Conservation (phyloP, 1,140 invertebrate species). For the Ruditapes philippinarum region DNA sequence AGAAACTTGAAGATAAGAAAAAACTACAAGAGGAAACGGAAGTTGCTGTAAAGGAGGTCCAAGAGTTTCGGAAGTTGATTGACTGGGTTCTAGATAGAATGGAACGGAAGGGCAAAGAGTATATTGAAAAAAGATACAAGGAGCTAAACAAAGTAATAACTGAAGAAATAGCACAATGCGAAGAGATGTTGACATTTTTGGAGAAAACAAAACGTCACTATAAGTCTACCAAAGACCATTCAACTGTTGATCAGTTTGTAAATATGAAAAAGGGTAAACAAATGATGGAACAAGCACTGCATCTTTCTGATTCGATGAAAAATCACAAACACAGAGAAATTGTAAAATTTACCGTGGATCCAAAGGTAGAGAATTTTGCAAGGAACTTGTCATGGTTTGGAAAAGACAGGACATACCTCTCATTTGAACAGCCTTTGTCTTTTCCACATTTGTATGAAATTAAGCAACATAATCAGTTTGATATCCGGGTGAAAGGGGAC, state of each 20-base stretch:
- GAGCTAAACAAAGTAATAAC: constrained; percentile 3
- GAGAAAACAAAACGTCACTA: background rate
- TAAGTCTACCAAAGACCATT: background rate
- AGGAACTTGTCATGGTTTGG: constrained; percentile 52
- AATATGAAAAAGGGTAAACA: constrained; percentile 17
- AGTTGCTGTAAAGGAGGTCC: constrained; percentile 40
- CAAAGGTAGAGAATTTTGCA: constrained; percentile 59
- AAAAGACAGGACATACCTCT: constrained; percentile 56
- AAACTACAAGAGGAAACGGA: constrained; percentile 49
- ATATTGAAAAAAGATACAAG: constrained; percentile 40
- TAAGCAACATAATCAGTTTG: constrained; percentile 48
- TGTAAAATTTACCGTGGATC: constrained; percentile 55
- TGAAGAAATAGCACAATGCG: constrained; percentile 34
- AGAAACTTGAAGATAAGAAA: constrained; percentile 25
- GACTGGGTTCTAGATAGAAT: constrained; percentile 45
- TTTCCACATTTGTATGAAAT: constrained; percentile 50
- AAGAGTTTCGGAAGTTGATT: constrained; percentile 51
- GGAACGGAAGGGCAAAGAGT: constrained; percentile 52
- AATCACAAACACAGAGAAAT: constrained; percentile 14
- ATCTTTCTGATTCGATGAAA: background rate
- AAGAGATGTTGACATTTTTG: constrained; percentile 1
- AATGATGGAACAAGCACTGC: background rate
- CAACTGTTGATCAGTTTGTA: background rate
- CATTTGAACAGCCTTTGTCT: constrained; percentile 48
- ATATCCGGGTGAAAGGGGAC: constrained; percentile 43